Conservation (phyloP, 2,113 vertebrate species). For the Narcine bancroftii region DNA sequence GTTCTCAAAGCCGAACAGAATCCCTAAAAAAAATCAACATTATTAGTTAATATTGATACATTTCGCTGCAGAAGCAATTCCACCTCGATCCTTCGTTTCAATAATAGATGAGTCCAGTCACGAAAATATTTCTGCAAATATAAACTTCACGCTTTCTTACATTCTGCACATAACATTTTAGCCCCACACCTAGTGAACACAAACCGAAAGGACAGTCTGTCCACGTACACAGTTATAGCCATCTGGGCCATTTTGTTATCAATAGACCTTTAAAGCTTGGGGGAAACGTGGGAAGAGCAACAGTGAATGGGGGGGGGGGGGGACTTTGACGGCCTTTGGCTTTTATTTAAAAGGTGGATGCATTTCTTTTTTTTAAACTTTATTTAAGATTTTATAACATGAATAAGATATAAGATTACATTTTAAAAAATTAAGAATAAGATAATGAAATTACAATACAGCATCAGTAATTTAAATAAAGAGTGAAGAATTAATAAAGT, state of each 20-base stretch:
- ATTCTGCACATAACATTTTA: not conserved
- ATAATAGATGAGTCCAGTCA: not conserved
- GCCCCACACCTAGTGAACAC: not conserved
- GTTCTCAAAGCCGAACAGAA: not conserved
- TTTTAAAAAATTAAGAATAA: too few species aligned
- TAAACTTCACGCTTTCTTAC: not conserved
- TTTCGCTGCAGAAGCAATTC: not conserved
- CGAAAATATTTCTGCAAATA: not conserved
- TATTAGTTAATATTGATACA: not conserved
- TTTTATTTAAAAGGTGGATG: not conserved
- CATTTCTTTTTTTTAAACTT: too few species aligned
- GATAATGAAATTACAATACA: too few species aligned
- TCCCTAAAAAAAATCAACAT: too few species aligned
- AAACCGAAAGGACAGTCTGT: not conserved
- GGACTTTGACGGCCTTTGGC: not conserved
- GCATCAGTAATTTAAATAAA: too few species aligned
- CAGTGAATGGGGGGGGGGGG: not conserved
- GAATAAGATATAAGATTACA: too few species aligned
- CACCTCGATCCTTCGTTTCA: not conserved
- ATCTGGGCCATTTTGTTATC: not conserved
- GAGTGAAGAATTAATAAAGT: too few species aligned
- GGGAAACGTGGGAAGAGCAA: not conserved
- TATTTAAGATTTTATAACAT: too few species aligned
- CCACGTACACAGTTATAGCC: not conserved
- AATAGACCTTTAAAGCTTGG: slow-evolving; percentile 7